These are phyloP conservation scores for Lophotis ruficrista DNA, from an alignment of 2,113 vertebrate species.

Conservation along the genomic window DNA sequence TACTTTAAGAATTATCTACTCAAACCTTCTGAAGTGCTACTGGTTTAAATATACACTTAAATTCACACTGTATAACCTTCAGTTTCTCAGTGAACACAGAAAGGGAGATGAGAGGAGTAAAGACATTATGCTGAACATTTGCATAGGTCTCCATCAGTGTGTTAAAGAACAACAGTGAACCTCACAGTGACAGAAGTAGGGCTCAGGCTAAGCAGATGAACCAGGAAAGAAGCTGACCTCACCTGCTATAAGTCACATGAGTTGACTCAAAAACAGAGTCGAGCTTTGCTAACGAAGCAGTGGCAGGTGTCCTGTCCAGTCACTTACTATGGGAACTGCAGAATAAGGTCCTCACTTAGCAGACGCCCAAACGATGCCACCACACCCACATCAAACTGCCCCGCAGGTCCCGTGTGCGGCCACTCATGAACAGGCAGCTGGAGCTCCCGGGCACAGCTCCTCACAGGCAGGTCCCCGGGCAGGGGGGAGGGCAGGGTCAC, in stretches of 20 bases:
- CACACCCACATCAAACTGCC: conserved; percentile 89
- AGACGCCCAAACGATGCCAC: conserved; percentile 94
- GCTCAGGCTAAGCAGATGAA: neutral
- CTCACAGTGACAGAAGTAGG: fast-evolving
- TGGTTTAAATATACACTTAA: neutral
- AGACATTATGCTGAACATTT: neutral
- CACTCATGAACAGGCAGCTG: conserved; percentile 83
- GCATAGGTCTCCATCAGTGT: fast-evolving
- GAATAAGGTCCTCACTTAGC: conserved; percentile 87
- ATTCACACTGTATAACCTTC: neutral
- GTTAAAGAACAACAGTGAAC: neutral
- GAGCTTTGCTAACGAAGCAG: fast-evolving
- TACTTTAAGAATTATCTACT: neutral
- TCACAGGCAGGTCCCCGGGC: conserved; percentile 79
- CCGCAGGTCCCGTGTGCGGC: conserved; percentile 75
- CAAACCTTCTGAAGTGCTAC: neutral
- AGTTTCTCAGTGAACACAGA: neutral
- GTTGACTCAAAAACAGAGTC: neutral
- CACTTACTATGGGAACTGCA: conserved; percentile 91
- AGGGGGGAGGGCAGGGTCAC: conserved; percentile 78
- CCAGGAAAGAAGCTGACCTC: neutral
- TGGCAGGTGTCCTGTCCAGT: neutral
- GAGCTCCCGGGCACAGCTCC: conserved; percentile 79
- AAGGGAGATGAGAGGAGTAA: neutral
- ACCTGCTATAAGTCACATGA: neutral